These are phyloP conservation scores for Trematomus loennbergii DNA, from an alignment of 2,113 vertebrate species.

Conservation along the genomic window DNA sequence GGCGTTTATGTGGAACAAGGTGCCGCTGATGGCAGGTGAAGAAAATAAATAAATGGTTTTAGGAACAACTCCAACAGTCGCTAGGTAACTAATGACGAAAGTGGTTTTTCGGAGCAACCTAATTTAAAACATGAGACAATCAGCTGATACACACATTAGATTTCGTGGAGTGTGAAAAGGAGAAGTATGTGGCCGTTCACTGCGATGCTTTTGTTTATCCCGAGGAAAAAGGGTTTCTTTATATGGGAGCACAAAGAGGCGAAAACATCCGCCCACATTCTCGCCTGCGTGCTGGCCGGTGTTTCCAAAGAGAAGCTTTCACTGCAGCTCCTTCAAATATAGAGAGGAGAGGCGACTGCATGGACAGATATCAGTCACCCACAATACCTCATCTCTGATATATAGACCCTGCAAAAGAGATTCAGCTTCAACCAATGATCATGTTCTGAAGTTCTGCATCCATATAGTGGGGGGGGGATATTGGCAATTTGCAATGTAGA, in stretches of 20 bases:
- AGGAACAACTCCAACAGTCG: constrained; percentile 48
- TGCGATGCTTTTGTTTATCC: neutral
- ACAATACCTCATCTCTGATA: neutral
- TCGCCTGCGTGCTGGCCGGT: constrained; percentile 1
- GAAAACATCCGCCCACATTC: constrained; percentile 42
- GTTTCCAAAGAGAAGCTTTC: constrained; percentile 15
- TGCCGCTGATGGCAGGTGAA: constrained; percentile 28
- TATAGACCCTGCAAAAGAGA: no score
- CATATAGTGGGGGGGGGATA: no score
- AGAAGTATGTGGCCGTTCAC: neutral
- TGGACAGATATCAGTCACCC: neutral
- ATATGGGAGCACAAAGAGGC: constrained; percentile 28
- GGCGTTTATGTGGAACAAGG: constrained; percentile 37
- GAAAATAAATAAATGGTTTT: constrained; percentile 28
- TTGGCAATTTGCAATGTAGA: no score
- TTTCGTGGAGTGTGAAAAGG: neutral
- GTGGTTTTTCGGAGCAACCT: constrained; percentile 32
- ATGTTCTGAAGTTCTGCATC: no score
- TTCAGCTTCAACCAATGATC: no score
- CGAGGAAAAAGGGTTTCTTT: constrained; percentile 31
- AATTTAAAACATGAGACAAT: constrained; percentile 31
- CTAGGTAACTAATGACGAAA: constrained; percentile 69
- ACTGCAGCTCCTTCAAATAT: constrained; percentile 2
- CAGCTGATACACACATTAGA: constrained; percentile 9
- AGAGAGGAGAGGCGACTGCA: neutral